Evolutionary conservation across 1,140 invertebrate genomes (phyloP).

Genomic region (Stegodyphus dumicola): DNA sequence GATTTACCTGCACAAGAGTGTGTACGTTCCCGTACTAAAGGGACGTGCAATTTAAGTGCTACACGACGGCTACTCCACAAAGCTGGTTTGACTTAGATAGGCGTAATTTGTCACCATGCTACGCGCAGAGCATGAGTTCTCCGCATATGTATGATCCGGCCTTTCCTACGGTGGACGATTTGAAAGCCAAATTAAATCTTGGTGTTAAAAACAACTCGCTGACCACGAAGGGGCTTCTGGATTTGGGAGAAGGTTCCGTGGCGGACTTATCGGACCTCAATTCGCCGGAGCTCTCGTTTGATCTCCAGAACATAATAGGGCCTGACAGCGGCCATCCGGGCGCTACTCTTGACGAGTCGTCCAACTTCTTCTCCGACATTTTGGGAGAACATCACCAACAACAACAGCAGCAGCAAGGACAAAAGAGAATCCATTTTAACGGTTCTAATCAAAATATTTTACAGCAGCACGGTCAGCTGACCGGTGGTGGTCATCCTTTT

Average conservation of each 20-base stretch:
- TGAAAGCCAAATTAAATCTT: slow-evolving; percentile 17
- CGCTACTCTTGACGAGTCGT: slow-evolving; percentile 40
- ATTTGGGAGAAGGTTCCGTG: slow-evolving; percentile 30
- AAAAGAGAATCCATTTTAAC: not conserved
- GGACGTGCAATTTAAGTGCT: not conserved
- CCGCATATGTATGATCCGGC: slow-evolving; percentile 61
- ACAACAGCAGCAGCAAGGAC: slow-evolving; percentile 41
- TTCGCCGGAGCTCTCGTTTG: slow-evolving; percentile 63
- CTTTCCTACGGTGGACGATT: slow-evolving; percentile 37
- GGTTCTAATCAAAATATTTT: not conserved
- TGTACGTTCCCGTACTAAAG: not conserved
- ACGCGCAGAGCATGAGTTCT: slow-evolving; percentile 59
- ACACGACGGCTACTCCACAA: slow-evolving; percentile 60
- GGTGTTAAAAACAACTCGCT: not conserved
- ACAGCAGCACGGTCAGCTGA: not conserved
- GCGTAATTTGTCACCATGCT: slow-evolving; percentile 57
- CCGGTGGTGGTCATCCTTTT: not conserved
- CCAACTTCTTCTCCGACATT: slow-evolving; percentile 40
- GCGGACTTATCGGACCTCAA: slow-evolving; percentile 62
- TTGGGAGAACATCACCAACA: slow-evolving; percentile 43
- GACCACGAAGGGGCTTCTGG: not conserved
- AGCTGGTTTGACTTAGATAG: slow-evolving; percentile 45
- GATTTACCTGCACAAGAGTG: not conserved
- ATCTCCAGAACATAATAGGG: slow-evolving; percentile 63
- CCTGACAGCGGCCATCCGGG: slow-evolving; percentile 47